These are phyloP conservation scores for Ormyrus nitidulus DNA, from an alignment of 2,888 invertebrate genomes.

Conservation along the genomic window DNA sequence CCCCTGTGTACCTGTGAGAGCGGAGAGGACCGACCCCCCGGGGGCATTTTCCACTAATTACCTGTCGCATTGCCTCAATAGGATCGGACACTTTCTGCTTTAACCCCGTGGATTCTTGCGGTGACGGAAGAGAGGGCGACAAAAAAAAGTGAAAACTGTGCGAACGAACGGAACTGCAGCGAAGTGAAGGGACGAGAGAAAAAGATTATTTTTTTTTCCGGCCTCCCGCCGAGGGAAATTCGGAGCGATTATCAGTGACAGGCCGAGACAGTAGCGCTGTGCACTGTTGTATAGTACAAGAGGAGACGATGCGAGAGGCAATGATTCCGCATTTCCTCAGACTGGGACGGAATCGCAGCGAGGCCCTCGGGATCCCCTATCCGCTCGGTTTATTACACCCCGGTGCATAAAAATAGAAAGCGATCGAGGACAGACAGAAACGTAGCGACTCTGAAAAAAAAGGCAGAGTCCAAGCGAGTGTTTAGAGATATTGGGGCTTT, in stretches of 20 bases:
- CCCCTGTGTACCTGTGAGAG: too few species aligned
- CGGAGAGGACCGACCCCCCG: too few species aligned
- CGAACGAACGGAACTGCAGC: background rate
- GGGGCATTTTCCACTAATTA: too few species aligned
- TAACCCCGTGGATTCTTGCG: too few species aligned
- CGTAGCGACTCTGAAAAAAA: background rate
- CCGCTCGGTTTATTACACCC: conserved; percentile 17
- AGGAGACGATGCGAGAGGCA: conserved; percentile 1
- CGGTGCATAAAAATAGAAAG: conserved; percentile 43
- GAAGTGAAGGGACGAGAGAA: conserved; percentile 8
- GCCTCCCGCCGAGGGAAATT: too few species aligned
- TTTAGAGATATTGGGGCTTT: conserved; percentile 13
- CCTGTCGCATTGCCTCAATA: too few species aligned
- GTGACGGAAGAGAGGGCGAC: background rate
- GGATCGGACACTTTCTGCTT: too few species aligned
- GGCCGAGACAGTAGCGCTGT: too few species aligned
- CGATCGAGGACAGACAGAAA: conserved; percentile 8
- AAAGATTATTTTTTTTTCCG: conserved; percentile 21
- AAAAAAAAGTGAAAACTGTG: background rate
- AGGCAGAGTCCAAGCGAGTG: background rate
- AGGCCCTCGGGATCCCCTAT: conserved; percentile 24
- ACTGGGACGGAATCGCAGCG: conserved; percentile 17
- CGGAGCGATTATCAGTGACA: too few species aligned
- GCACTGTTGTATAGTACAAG: too few species aligned
- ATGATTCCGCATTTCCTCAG: conserved; percentile 33